These are phyloP conservation scores for Nomada fucata DNA, from an alignment of 2,888 invertebrate genomes.

Conservation along the genomic window DNA sequence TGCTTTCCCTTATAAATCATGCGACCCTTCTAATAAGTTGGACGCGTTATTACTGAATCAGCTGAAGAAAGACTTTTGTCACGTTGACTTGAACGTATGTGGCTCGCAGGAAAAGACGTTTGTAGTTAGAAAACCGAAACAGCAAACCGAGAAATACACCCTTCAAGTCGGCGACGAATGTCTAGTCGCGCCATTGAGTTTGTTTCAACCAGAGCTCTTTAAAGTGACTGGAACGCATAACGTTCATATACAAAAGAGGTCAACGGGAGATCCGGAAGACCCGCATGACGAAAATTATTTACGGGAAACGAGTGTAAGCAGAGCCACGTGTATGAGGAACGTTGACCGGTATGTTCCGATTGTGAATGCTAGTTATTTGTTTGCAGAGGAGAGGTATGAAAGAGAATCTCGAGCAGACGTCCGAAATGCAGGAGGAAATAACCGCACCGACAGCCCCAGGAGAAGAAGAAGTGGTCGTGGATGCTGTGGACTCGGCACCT, in stretches of 20 bases:
- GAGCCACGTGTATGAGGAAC: neutral
- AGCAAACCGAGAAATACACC: conserved; percentile 89
- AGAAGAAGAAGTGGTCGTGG: conserved; percentile 85
- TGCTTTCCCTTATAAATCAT: conserved; percentile 94
- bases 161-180: conserved; percentile 96
- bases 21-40: conserved; percentile 89
- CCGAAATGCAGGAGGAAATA: conserved; percentile 84
- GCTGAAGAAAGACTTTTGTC: conserved; percentile 95
- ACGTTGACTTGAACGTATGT: conserved; percentile 95
- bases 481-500: conserved; percentile 83
- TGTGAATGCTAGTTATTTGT: too few relatives aligned
- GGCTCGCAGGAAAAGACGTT: conserved; percentile 94
- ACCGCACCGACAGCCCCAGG: conserved; percentile 77
- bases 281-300: conserved; percentile 97
- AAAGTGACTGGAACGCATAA: conserved; percentile 92
- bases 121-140: conserved; percentile 89
- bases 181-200: conserved; percentile 94
- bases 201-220: conserved; percentile 95
- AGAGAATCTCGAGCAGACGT: conserved; percentile 86
- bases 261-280: conserved; percentile 94
- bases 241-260: conserved; percentile 89
- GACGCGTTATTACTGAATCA: conserved; percentile 93
- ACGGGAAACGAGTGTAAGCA: conserved; percentile 91
- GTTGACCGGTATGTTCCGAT: neutral
- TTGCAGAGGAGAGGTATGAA: conserved; percentile 86